Conservation (phyloP, 2,888 invertebrate genomes). For the Xestoiulus laeticollis region DNA sequence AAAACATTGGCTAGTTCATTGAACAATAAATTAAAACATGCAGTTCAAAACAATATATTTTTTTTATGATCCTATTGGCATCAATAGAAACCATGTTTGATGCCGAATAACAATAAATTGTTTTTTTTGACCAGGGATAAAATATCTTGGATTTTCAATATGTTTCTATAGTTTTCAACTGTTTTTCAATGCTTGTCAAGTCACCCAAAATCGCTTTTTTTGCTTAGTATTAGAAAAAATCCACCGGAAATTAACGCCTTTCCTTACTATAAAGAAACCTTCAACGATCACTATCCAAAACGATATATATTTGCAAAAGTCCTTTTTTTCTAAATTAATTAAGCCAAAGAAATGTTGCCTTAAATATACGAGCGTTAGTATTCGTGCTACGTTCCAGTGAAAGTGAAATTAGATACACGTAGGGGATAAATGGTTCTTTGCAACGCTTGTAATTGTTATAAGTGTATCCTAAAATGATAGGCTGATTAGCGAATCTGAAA, state of each 20-base stretch:
- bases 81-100: no score
- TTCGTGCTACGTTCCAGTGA: neutral
- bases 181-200: no score
- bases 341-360: slow-evolving; percentile 29
- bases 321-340: slow-evolving; percentile 5
- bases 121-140: no score
- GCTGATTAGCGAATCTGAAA: neutral
- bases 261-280: neutral
- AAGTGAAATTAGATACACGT: neutral
- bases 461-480: neutral
- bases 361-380: neutral
- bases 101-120: no score
- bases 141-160: no score
- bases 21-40: no score
- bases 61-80: no score
- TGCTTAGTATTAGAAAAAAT: neutral
- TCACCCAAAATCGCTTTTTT: no score
- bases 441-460: neutral
- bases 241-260: neutral
- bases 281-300: neutral
- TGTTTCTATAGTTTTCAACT: no score
- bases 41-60: no score
- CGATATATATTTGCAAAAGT: neutral
- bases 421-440: neutral
- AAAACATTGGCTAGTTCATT: no score